phyloP scores from a whole-genome alignment of 2,888 invertebrate species.

The Melolontha melolontha region DNA sequence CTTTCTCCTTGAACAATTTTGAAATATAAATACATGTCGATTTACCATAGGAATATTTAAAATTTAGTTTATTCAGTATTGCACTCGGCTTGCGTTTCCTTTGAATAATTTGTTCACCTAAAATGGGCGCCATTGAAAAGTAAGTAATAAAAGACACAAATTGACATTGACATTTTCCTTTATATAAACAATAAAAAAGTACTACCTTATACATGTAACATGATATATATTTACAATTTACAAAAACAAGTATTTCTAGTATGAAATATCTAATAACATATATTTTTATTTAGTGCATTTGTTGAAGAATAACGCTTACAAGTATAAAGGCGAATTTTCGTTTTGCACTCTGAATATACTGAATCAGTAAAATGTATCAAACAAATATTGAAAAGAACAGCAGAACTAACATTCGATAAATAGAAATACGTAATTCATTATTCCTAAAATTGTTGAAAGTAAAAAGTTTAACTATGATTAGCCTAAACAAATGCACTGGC shows the following conservation, averaged over 20 bases:
- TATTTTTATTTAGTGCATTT: too few species aligned
- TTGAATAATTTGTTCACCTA: not conserved
- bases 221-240: constrained; percentile 9
- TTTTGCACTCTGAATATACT: too few species aligned
- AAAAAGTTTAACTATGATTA: too few species aligned
- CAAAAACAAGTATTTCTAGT: constrained; percentile 5
- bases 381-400: too few species aligned
- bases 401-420: too few species aligned
- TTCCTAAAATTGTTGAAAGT: too few species aligned
- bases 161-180: constrained; percentile 21
- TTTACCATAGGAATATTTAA: not conserved
- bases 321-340: too few species aligned
- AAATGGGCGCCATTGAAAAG: not conserved
- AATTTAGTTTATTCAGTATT: constrained; percentile 4
- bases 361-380: too few species aligned
- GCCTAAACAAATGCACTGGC: too few species aligned
- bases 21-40: not conserved
- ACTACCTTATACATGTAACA: constrained; percentile 1
- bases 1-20: not conserved
- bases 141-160: not conserved
- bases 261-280: not conserved
- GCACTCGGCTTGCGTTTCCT: not conserved
- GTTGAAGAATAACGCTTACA: too few species aligned
- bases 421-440: too few species aligned
- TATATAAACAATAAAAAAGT: constrained; percentile 4